Percentiles rank a stretch among this genome's conserved stretches.
These are phyloP conservation scores for Tragelaphus scriptus DNA, from an alignment of 2,113 vertebrate species.

Conservation along the genomic window DNA sequence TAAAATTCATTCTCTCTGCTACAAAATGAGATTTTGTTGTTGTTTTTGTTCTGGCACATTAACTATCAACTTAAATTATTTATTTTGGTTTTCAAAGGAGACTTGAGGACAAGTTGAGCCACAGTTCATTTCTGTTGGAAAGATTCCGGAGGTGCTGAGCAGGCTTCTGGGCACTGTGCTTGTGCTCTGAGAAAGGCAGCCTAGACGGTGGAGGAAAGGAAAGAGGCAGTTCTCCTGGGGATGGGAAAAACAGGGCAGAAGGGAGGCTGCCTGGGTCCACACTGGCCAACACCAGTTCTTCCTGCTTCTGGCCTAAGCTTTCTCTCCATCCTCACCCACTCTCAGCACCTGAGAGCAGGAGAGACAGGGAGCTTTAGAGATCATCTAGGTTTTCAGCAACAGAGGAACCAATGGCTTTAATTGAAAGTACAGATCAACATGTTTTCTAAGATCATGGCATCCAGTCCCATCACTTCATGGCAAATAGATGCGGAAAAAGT, in stretches of 20 bases:
- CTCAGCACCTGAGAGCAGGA: neutral
- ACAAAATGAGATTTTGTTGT: neutral
- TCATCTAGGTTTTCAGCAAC: neutral
- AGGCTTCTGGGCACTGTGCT: neutral
- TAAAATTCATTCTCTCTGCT: neutral
- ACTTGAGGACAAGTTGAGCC: neutral
- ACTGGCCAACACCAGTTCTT: neutral
- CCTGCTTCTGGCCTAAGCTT: neutral
- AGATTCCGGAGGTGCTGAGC: neutral
- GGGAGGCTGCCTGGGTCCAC: neutral
- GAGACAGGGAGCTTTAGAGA: neutral
- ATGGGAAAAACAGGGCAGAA: neutral
- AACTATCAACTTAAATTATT: neutral
- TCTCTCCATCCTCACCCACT: neutral
- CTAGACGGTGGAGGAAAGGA: neutral
- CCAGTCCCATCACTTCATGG: neutral
- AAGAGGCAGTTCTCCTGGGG: neutral
- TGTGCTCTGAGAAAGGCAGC: neutral
- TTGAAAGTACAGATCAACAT: neutral
- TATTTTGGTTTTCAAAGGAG: conserved; percentile 32
- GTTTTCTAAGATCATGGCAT: neutral
- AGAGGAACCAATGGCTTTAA: neutral
- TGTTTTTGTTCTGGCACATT: neutral
- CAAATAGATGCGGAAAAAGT: neutral
- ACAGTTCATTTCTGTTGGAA: neutral